These are phyloP conservation scores for Chionomys nivalis DNA, from an alignment of 2,113 vertebrate genomes.

Conservation along the genomic window DNA sequence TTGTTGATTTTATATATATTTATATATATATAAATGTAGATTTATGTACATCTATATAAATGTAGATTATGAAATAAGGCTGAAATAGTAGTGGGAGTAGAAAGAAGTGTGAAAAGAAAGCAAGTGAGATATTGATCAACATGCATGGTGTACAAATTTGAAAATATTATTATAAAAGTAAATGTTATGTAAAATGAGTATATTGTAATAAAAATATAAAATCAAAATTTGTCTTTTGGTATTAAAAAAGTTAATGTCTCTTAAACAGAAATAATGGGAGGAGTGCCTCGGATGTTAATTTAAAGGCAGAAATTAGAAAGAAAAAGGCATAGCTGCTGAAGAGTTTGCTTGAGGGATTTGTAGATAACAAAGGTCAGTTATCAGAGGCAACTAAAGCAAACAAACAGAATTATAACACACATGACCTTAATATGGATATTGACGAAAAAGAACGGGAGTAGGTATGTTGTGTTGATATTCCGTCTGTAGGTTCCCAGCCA, in stretches of 20 bases:
- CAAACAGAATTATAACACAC: not conserved
- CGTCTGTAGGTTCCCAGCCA: not conserved
- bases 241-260: not conserved
- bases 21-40: not conserved
- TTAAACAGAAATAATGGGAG: not conserved
- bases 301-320: not conserved
- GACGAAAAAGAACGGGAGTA: not conserved
- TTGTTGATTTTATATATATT: not conserved
- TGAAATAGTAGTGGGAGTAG: not conserved
- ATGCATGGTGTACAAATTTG: not conserved
- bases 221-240: not conserved
- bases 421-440: not conserved
- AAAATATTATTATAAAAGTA: not conserved
- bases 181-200: not conserved
- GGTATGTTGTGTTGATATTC: fast-evolving
- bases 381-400: not conserved
- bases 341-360: not conserved
- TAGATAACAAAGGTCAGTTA: not conserved
- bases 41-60: too few species aligned
- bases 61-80: not conserved
- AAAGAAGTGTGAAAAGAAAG: not conserved
- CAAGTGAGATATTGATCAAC: not conserved
- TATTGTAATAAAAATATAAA: not conserved
- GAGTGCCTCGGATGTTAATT: too few species aligned
- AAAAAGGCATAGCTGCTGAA: not conserved